Evolutionary conservation across 2,113 vertebrate species (phyloP).

Genomic region (Thryonomys swinderianus): DNA sequence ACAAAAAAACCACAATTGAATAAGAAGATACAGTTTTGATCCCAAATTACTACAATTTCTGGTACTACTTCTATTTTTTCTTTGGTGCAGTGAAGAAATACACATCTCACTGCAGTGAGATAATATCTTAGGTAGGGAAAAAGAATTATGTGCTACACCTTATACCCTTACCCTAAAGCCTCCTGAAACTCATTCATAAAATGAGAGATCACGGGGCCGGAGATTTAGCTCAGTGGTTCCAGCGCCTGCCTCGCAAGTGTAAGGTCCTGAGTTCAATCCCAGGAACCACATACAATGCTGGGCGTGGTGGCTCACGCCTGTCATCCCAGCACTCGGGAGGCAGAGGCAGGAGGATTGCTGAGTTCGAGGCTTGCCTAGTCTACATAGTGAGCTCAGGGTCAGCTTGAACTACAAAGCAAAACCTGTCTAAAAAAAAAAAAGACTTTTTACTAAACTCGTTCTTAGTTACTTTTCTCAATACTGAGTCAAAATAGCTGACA

Average conservation of each 20-base stretch:
- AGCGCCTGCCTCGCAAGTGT: no score
- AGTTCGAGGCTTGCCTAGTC: no score
- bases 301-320: no score
- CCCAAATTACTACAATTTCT: constrained; percentile 9
- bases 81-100: not conserved
- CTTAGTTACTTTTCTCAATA: not conserved
- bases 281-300: no score
- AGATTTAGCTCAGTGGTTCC: no score
- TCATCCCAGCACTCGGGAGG: no score
- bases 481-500: not conserved
- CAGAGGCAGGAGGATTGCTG: no score
- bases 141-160: not conserved
- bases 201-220: constrained; percentile 41
- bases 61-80: not conserved
- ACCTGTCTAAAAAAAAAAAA: constrained; percentile 24
- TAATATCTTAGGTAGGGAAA: not conserved
- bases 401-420: no score
- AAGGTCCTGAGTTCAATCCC: no score
- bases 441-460: not conserved
- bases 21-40: constrained; percentile 11
- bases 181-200: constrained; percentile 11
- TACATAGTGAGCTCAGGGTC: no score
- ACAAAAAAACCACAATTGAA: no score
- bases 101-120: not conserved
- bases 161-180: not conserved